Evolutionary conservation across 2,797 vertebrate species (phyloP).

Genomic region (Pristis pectinata): DNA sequence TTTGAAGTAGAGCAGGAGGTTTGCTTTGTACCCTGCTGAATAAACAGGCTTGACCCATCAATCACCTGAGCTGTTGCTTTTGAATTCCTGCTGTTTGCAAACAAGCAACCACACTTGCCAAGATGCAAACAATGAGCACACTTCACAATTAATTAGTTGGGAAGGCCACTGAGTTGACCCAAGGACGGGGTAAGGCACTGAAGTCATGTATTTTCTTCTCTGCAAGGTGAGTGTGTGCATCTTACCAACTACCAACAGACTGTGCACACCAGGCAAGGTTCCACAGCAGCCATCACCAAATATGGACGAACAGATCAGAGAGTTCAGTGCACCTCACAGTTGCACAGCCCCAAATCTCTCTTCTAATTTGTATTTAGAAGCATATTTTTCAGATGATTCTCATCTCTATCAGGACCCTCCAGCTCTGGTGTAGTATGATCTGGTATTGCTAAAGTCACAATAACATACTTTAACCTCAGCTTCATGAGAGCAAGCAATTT

Average conservation of each 20-base stretch:
- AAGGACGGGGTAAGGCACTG: not conserved
- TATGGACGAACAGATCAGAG: not conserved
- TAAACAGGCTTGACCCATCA: not conserved
- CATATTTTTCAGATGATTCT: not conserved
- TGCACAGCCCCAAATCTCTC: not conserved
- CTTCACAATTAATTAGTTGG: not conserved
- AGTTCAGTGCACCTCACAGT: not conserved
- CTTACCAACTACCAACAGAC: not conserved
- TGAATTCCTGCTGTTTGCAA: not conserved
- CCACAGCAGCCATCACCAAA: not conserved
- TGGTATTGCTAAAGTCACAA: not conserved
- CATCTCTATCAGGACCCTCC: not conserved
- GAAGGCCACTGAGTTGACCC: too few relatives aligned
- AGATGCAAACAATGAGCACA: not conserved
- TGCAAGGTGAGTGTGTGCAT: not conserved
- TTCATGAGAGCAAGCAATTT: not conserved
- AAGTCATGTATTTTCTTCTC: not conserved
- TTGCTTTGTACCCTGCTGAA: not conserved
- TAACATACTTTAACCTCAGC: too few relatives aligned
- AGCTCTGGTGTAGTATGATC: not conserved
- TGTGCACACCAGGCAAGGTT: not conserved
- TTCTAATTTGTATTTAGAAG: not conserved
- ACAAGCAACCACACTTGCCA: not conserved
- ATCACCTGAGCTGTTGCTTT: not conserved
- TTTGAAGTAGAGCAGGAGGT: not conserved